phyloP scores from a whole-genome alignment of 2,797 vertebrate genomes.

The Intellagama lesueurii region DNA sequence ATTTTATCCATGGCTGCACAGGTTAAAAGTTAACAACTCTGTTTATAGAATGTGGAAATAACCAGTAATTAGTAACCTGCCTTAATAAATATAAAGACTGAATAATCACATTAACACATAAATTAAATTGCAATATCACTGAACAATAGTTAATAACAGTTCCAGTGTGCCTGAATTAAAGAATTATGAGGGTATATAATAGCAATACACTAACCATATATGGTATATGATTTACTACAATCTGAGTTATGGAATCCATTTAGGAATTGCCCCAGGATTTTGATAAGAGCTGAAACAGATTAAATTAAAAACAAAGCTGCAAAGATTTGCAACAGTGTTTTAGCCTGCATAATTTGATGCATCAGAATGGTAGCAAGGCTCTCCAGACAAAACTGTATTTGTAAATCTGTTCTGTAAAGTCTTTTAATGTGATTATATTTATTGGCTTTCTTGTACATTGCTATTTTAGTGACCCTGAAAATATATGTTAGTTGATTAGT shows the following conservation, averaged over 20 bases:
- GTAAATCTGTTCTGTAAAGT: slow-evolving; percentile 53
- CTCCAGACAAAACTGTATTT: slow-evolving; percentile 64
- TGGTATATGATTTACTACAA: slow-evolving; percentile 40
- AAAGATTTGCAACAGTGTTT: slow-evolving; percentile 39
- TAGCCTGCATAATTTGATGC: slow-evolving; percentile 39
- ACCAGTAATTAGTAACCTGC: slow-evolving; percentile 1
- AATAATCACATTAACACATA: slow-evolving; percentile 23
- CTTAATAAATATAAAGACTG: not conserved
- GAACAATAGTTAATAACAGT: not conserved
- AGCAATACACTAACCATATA: slow-evolving; percentile 34
- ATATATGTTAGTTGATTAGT: slow-evolving; percentile 19
- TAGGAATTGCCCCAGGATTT: slow-evolving; percentile 50
- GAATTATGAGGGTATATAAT: slow-evolving; percentile 35
- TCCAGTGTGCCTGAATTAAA: slow-evolving; percentile 34
- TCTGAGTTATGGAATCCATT: slow-evolving; percentile 42
- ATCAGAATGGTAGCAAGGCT: slow-evolving; percentile 34
- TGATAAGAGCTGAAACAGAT: slow-evolving; percentile 34
- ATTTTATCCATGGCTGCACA: not conserved
- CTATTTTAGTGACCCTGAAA: slow-evolving; percentile 39
- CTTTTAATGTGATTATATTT: slow-evolving; percentile 72
- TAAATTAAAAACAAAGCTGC: slow-evolving; percentile 47
- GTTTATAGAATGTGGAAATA: not conserved
- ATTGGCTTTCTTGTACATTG: slow-evolving; percentile 61
- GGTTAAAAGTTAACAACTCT: not conserved
- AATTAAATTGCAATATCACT: slow-evolving; percentile 39